Evolutionary conservation across 2,113 vertebrate species (phyloP), one percentile per base, ranked within the genome.

Genomic region (Tricholaema leucomelas): DNA sequence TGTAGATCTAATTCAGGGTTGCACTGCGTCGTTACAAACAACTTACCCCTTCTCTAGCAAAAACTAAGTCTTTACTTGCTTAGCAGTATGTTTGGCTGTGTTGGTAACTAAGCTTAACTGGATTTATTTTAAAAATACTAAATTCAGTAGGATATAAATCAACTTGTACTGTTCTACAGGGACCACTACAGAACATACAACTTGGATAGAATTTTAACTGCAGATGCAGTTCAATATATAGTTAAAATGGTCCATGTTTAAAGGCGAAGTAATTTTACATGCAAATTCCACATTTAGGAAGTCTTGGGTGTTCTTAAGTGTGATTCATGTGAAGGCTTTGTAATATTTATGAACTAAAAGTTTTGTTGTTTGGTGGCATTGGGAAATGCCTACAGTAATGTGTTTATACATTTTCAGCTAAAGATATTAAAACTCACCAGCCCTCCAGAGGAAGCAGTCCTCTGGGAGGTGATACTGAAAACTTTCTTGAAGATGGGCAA

Each of bases 381-480:
- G 69, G 71, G 73, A 93, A 69, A 70, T 40, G 78, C 3, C 8
- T 82, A n/a, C 87, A 87, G 46, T 90, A 85, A 63, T 79, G 35
- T 77, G 28, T 95, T 94, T 18, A 21, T 94, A 77, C 66, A 10
- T 95, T 96, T 97, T 54, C 92, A 98, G 96, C 59, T 96, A 72
- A 86, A 88, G 87, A 95, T 58, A 48, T 65, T 83, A 88, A 93
- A 81, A 69, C 85, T 38, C 48, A 35, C 82, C 90, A 81, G 74
- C 95, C 67, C 44, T 91, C 91, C 84, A 87, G 36, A 80, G 60
- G 27, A 92, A 80, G 83, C 76, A 91, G 90, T 92, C 85, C 93
- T 90, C 46, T 91, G 15, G 86, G 72, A 95, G 91, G 75, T 79
- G 55, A 86, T 89, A n/a, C n/a, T 72, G 85, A 83, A 46, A 84